Evolutionary conservation across 2,113 vertebrate genomes (phyloP), one percentile per base, ranked within the genome.

Genomic region (Brienomyrus longianalis): DNA sequence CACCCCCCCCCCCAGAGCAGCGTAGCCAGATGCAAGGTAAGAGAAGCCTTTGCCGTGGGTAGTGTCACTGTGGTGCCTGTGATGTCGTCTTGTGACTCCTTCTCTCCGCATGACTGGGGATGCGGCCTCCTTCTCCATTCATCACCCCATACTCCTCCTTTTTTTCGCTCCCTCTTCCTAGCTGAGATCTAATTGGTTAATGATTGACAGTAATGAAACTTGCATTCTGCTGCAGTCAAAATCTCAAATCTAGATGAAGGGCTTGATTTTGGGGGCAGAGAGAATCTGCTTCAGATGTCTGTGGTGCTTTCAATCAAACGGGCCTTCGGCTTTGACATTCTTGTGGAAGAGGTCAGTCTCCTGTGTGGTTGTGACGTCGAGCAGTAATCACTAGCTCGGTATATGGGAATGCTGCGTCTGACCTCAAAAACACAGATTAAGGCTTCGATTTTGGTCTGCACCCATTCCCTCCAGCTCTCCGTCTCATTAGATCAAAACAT

Each of bases 1-100:
- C 94, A 92, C 92, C 90, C 91, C 90, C 91, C 51, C 51, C 54
- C 91, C 86, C 95, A 96, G 96, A 96, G 92, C 93, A 96, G 92
- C 95, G 93, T 92, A 92, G 93, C 93, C 92, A 95, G 90, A 83
- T 93, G 77, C 95, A 96, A 95, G 96, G 96, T 96, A 96, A 96
- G 96, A 89, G 89, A 90, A 92, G 90, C 91, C 92, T 89, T 91
- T 86, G 91, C 56, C 94, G 90, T 92, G 92, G 91, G 91, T 94
- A 92, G 92, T 95, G 93, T 86, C 19, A 5, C 39, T 93, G 90
- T 93, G 91, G 74, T 91, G 23, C 27, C 91, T 91, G 45, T 90
- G 31, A 21, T 15, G 35, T 88, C 48, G 35, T 83, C 8, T 83
- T 48, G 86, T 88, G 84, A n/a, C 2, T 87, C 52, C 19, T 48